phyloP scores from a whole-genome alignment of 2,113 vertebrate species.

The Oncorhynchus mykiss region DNA sequence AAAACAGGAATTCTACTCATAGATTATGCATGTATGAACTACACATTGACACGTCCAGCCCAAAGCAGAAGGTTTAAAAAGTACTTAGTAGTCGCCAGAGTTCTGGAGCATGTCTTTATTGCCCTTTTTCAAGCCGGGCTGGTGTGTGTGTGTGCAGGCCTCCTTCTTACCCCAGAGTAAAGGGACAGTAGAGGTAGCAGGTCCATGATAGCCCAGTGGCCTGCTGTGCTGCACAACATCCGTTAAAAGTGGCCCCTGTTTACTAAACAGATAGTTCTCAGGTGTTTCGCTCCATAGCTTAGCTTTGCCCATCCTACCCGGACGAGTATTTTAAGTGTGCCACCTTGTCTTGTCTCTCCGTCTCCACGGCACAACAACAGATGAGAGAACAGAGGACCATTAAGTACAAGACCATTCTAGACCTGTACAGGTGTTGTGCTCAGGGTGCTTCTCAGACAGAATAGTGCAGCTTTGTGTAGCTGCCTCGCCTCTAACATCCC shows the following conservation, averaged over 20 bases:
- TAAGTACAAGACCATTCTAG: neutral
- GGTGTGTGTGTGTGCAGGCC: slow-evolving; percentile 3
- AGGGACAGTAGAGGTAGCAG: slow-evolving; percentile 17
- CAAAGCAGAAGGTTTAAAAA: no score
- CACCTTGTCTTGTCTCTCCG: slow-evolving; percentile 4
- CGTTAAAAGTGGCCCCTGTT: slow-evolving; percentile 40
- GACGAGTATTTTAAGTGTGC: slow-evolving; percentile 36
- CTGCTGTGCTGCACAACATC: slow-evolving; percentile 22
- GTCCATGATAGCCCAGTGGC: slow-evolving; percentile 27
- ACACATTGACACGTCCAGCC: no score
- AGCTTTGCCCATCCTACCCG: neutral
- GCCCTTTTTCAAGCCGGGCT: neutral
- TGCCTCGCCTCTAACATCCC: slow-evolving; percentile 22
- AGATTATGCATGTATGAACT: no score
- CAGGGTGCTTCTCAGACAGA: slow-evolving; percentile 21
- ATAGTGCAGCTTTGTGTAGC: slow-evolving; percentile 2
- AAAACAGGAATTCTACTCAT: no score
- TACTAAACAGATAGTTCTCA: slow-evolving; percentile 37
- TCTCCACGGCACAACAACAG: slow-evolving; percentile 16
- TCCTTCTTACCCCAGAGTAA: slow-evolving; percentile 34
- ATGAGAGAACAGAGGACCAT: slow-evolving; percentile 17
- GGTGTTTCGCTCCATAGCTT: slow-evolving; percentile 29
- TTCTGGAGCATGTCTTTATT: neutral
- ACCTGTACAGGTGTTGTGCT: slow-evolving; percentile 22
- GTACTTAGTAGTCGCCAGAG: no score